Percentiles rank a stretch among this genome's conserved stretches.
phyloP scores from a whole-genome alignment of 1,140 invertebrate genomes.

The Magallana gigas region DNA sequence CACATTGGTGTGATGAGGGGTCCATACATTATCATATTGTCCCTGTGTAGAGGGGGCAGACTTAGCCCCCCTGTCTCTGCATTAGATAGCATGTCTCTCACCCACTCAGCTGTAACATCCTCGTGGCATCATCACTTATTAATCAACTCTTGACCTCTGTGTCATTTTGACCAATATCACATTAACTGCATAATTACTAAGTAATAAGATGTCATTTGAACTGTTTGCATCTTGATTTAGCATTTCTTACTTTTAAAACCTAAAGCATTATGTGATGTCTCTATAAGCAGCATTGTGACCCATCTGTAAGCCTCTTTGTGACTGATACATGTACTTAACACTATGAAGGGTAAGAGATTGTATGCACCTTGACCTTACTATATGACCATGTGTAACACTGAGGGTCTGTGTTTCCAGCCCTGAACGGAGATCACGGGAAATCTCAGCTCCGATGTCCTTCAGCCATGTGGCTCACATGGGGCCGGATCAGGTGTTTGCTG shows the following conservation, averaged over 20 bases:
- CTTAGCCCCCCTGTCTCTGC: background rate
- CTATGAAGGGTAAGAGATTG: background rate
- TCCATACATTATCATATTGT: too few species aligned
- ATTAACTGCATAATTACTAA: background rate
- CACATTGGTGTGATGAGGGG: too few species aligned
- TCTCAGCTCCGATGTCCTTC: slow-evolving; percentile 98
- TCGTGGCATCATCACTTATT: background rate
- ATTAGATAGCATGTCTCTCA: slow-evolving; percentile 19
- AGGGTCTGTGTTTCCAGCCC: slow-evolving; percentile 49
- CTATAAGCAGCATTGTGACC: background rate
- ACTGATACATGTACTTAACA: background rate
- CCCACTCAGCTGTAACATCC: background rate
- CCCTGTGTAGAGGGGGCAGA: too few species aligned
- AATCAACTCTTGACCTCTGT: slow-evolving; percentile 16
- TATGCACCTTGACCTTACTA: background rate
- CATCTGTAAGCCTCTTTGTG: background rate
- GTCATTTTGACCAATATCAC: slow-evolving; percentile 12
- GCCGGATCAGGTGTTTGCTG: slow-evolving; percentile 89
- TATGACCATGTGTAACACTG: slow-evolving; percentile 3
- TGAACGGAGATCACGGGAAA: slow-evolving; percentile 91
- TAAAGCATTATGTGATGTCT: background rate
- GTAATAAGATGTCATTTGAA: background rate
- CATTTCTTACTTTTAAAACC: background rate
- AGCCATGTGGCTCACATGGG: slow-evolving; percentile 99
- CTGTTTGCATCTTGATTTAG: slow-evolving; percentile 15